Evolutionary conservation across 2,888 invertebrate species (phyloP).

Genomic region (Phortica magna): DNA sequence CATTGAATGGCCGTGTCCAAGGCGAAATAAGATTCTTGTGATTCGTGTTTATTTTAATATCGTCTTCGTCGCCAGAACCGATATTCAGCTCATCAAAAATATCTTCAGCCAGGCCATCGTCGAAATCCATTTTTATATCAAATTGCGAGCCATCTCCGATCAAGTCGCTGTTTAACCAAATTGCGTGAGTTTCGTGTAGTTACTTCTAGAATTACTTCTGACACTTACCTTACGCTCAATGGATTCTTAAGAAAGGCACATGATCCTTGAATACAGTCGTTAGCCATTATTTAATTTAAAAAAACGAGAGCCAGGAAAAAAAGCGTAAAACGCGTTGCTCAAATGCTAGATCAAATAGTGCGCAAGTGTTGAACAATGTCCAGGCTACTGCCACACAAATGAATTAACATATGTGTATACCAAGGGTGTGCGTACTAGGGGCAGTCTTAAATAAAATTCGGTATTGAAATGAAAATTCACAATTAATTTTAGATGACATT

Average conservation of each 20-base stretch:
- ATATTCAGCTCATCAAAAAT: slow-evolving; percentile 63
- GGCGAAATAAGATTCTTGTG: slow-evolving; percentile 64
- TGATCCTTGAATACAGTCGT: slow-evolving; percentile 41
- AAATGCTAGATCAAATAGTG: no score
- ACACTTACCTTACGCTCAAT: slow-evolving; percentile 60
- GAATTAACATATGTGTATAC: no score
- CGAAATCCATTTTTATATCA: slow-evolving; percentile 71
- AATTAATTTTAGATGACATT: no score
- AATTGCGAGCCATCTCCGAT: slow-evolving; percentile 68
- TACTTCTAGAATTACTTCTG: no score
- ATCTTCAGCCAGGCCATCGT: slow-evolving; percentile 58
- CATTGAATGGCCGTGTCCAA: slow-evolving; percentile 73
- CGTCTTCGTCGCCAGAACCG: slow-evolving; percentile 60
- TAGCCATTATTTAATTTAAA: not conserved
- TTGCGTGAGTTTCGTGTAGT: not conserved
- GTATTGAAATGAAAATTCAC: no score
- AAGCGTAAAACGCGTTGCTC: no score
- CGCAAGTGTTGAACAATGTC: no score
- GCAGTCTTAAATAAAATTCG: no score
- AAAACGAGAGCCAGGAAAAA: no score
- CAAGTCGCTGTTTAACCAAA: slow-evolving; percentile 56
- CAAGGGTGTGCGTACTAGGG: no score
- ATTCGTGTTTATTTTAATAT: slow-evolving; percentile 39
- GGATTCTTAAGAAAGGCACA: slow-evolving; percentile 59
- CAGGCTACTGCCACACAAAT: no score